Evolutionary conservation across 2,113 vertebrate genomes (phyloP), one percentile per base, ranked within the genome.

Genomic region (Polypterus bichir): DNA sequence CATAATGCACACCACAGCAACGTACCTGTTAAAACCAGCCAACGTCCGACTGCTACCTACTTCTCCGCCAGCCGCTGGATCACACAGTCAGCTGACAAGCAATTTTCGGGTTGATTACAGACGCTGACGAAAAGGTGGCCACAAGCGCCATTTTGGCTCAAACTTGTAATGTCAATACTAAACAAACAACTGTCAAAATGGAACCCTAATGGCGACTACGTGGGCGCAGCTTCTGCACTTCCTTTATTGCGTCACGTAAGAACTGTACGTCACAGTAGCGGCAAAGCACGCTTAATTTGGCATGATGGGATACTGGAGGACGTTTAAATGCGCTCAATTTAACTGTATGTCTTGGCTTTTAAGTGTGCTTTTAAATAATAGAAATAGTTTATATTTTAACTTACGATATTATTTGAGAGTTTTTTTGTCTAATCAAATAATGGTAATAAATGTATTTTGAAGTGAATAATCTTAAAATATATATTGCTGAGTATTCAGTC

Each of bases 41-140:
- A 51, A 51, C 9, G 49, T 51, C 49, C 9, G 49, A 7, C 9
- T 51, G 6, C 49, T 9, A 2, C 49, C 27, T 27, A 27, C 27
- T 27, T 27, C 27, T 1, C 27, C 27, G 49, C 6, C 49, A 7
- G 49, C 6, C 9, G 73, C 77, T 78, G 77, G 72, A 73, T 76
- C 69, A 60, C 64, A 54, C 64, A 62, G 67, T 88, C 86, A 88
- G 86, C 84, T 88, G 86, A 88, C 80, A 81, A 81, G 27, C 27
- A 27, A 27, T 27, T 27, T 27, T 27, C 27, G 27, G 27, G 27
- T 27, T 27, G 27, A 27, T 27, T 27, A 27, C 27, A 27, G 9
- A 57, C 46, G 59, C 5, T 3, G 8, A 58, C 44, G 48, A 45
- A 6, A 5, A 27, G 5, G 10, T 48, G 44, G n/a, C 49, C 59